Evolutionary conservation across 2,888 invertebrate genomes (phyloP).

Genomic region (Latrodectus hesperus): DNA sequence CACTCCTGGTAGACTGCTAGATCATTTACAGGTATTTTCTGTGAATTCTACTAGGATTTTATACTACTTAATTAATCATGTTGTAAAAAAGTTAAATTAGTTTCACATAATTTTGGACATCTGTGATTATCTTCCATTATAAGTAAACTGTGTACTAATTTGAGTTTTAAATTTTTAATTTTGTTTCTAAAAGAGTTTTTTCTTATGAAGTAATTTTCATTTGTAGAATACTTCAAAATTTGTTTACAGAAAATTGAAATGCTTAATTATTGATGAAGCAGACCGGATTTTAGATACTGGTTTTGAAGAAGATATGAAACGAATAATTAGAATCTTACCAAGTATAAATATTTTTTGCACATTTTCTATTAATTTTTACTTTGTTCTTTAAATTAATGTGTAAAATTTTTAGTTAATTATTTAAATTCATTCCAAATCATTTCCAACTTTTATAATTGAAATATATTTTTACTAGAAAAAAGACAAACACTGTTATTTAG

Average conservation of each 20-base stretch:
- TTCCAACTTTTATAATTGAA: not conserved
- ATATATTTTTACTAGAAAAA: slow-evolving; percentile 80
- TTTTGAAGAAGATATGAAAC: slow-evolving; percentile 97
- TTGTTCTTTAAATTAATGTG: not conserved
- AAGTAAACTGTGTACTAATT: no score
- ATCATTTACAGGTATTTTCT: slow-evolving; percentile 82
- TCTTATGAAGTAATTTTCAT: slow-evolving; percentile 72
- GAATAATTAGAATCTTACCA: slow-evolving; percentile 92
- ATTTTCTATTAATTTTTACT: not conserved
- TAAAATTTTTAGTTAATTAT: not conserved
- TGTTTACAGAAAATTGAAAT: slow-evolving; percentile 93
- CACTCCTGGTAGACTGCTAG: slow-evolving; percentile 94
- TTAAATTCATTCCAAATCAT: not conserved
- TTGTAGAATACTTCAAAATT: slow-evolving; percentile 91
- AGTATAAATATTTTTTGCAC: slow-evolving; percentile 78
- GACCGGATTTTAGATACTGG: slow-evolving; percentile 97
- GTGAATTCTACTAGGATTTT: no score
- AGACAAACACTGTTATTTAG: slow-evolving; percentile 98
- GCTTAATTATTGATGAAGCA: slow-evolving; percentile 96
- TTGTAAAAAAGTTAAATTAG: no score
- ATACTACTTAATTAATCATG: no score
- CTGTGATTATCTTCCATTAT: no score
- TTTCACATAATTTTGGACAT: no score
- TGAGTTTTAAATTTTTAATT: no score
- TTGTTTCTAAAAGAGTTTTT: not conserved